Evolutionary conservation across 2,888 invertebrate genomes (phyloP).

Genomic region (Athetis lepigone): DNA sequence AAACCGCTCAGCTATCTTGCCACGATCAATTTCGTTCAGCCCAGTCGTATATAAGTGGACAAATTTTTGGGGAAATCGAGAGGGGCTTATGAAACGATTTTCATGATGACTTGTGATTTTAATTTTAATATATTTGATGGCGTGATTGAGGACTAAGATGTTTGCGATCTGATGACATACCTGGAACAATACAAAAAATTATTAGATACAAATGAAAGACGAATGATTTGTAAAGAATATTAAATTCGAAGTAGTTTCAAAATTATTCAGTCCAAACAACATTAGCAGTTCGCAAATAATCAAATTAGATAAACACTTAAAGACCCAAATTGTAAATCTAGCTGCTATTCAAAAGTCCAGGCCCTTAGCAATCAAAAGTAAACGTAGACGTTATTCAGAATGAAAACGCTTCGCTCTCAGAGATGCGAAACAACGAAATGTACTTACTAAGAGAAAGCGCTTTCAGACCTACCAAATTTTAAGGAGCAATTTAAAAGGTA

Average conservation of each 20-base stretch:
- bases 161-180: slow-evolving; percentile 60
- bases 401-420: slow-evolving; percentile 53
- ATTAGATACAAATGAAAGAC: slow-evolving; percentile 5
- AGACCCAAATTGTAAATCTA: slow-evolving; percentile 26
- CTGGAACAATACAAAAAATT: slow-evolving; percentile 67
- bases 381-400: slow-evolving; percentile 55
- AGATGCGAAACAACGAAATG: slow-evolving; percentile 61
- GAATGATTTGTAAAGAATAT: neutral
- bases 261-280: neutral
- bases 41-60: slow-evolving; percentile 60
- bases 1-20: slow-evolving; percentile 63
- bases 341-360: slow-evolving; percentile 33
- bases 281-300: slow-evolving; percentile 24
- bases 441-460: slow-evolving; percentile 61
- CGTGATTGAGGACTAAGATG: slow-evolving; percentile 10
- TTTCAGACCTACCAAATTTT: slow-evolving; percentile 62
- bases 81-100: slow-evolving; percentile 23
- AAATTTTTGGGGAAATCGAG: slow-evolving; percentile 47
- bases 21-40: slow-evolving; percentile 63
- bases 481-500: slow-evolving; percentile 64
- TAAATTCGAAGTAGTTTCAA: neutral
- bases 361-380: slow-evolving; percentile 56
- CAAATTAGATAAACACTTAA: slow-evolving; percentile 18
- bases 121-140: slow-evolving; percentile 20
- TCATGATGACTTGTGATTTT: slow-evolving; percentile 45